Percentiles rank a stretch among this genome's conserved stretches.
Conservation (phyloP, 2,888 invertebrate genomes). For the Osmoderma eremita region DNA sequence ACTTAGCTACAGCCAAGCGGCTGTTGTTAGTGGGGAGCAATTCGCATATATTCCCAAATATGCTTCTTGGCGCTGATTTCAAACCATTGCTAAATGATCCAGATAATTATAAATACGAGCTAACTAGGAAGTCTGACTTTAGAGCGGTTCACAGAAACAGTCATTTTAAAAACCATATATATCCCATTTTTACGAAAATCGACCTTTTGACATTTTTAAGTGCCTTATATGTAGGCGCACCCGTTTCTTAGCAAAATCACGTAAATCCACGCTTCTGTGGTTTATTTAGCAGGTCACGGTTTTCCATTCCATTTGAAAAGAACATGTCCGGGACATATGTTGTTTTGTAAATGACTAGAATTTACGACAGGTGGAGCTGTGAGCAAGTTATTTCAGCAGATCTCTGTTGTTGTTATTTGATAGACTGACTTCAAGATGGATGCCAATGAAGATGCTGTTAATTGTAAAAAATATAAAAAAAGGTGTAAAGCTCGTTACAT, state of each 20-base stretch:
- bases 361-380: slow-evolving; percentile 3
- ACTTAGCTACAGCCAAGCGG: too few relatives aligned
- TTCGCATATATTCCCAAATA: too few relatives aligned
- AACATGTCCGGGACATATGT: not conserved
- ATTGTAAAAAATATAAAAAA: not conserved
- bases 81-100: too few relatives aligned
- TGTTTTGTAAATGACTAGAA: not conserved
- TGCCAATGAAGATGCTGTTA: not conserved
- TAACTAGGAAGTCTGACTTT: too few relatives aligned
- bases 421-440: not conserved
- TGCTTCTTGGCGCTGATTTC: too few relatives aligned
- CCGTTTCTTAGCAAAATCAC: not conserved
- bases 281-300: not conserved
- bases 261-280: not conserved
- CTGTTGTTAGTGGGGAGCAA: too few relatives aligned
- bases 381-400: not conserved
- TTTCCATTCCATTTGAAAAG: slow-evolving; percentile 1
- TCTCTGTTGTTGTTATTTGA: slow-evolving; percentile 2
- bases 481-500: not conserved
- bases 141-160: too few relatives aligned
- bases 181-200: too few relatives aligned
- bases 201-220: too few relatives aligned
- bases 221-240: too few relatives aligned
- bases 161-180: too few relatives aligned
- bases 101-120: too few relatives aligned